These are phyloP conservation scores for Caenorhabditis sp. DNA, from an alignment of 2,888 invertebrate genomes.

Conservation along the genomic window DNA sequence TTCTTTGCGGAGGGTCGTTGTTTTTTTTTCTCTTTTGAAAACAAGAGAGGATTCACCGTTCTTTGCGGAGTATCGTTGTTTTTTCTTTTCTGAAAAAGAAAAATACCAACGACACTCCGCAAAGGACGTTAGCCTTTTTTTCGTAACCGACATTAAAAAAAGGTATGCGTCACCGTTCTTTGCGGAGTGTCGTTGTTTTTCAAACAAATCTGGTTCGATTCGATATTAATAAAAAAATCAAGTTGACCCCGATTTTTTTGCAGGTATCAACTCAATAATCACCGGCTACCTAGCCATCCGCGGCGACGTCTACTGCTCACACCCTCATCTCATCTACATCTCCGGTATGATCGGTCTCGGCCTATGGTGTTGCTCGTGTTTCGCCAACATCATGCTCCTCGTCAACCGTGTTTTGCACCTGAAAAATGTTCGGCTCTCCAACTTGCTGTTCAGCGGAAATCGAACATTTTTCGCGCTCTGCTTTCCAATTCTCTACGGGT, in stretches of 20 bases:
- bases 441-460: neutral
- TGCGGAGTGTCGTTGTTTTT: too few relatives aligned
- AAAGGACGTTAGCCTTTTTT: too few relatives aligned
- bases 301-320: conserved; percentile 6
- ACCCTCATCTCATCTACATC: conserved; percentile 8
- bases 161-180: too few relatives aligned
- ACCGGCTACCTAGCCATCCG: conserved; percentile 2
- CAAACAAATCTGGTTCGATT: too few relatives aligned
- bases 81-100: too few relatives aligned
- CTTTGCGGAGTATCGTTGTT: too few relatives aligned
- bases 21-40: too few relatives aligned
- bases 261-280: conserved; percentile 4
- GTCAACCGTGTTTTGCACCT: conserved; percentile 6
- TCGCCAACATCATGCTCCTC: neutral
- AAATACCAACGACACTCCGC: too few relatives aligned
- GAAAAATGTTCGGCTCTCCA: neutral
- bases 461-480: conserved; percentile 3
- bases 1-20: neutral
- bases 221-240: too few relatives aligned
- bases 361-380: conserved; percentile 9
- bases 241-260: too few relatives aligned
- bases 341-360: neutral
- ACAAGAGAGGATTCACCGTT: too few relatives aligned
- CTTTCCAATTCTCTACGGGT: neutral
- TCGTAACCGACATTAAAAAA: too few relatives aligned